Conservation (phyloP, 2,797 vertebrate species). For the Glossophaga mutica region DNA sequence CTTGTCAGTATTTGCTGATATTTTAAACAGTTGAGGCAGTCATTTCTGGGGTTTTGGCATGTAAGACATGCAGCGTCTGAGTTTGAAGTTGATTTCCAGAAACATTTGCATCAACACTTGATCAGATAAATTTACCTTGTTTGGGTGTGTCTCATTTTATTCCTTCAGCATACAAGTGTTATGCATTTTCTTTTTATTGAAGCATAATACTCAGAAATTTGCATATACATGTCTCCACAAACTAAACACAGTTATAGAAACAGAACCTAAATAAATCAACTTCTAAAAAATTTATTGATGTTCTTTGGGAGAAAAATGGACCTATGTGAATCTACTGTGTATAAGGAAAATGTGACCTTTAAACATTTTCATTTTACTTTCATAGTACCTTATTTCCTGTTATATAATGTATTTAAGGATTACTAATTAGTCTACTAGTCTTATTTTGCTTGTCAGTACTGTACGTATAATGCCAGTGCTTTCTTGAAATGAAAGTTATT, state of each 20-base stretch:
- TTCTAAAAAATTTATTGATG: not conserved
- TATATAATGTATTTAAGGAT: not conserved
- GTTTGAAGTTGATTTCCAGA: not conserved
- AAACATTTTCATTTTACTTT: conserved; percentile 35
- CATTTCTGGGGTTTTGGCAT: not conserved
- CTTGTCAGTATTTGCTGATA: not conserved
- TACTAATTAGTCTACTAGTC: not conserved
- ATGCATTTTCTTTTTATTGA: not conserved
- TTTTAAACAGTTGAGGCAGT: not conserved
- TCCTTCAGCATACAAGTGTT: not conserved
- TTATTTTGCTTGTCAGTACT: not conserved
- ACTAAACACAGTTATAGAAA: not conserved
- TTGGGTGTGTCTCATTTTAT: not conserved
- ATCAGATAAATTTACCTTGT: not conserved
- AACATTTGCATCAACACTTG: not conserved
- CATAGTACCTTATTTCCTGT: conserved; percentile 17
- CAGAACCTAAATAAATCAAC: not conserved
- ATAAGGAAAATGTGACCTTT: conserved; percentile 18
- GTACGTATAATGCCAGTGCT: not conserved
- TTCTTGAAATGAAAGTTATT: not conserved
- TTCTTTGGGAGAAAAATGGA: not conserved
- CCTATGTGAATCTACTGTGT: not conserved
- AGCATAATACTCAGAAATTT: not conserved
- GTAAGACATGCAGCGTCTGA: not conserved
- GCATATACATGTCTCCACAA: not conserved